These are phyloP conservation scores for Heterotilapia buettikoferi DNA, from an alignment of 2,113 vertebrate genomes.

Conservation along the genomic window DNA sequence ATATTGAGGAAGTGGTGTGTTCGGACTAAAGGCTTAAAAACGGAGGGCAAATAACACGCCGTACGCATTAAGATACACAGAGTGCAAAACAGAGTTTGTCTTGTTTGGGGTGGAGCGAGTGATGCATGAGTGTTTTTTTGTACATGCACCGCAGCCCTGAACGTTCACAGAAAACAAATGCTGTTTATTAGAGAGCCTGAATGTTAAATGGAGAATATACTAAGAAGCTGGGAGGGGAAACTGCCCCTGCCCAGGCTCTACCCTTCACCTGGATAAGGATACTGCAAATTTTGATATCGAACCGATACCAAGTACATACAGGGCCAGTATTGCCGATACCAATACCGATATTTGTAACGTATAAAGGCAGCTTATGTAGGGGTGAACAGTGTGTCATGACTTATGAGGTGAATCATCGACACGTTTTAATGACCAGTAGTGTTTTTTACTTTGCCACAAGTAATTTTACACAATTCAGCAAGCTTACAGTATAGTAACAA, in stretches of 20 bases:
- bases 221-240: background rate
- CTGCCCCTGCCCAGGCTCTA: background rate
- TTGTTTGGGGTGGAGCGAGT: conserved; percentile 12
- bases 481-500: background rate
- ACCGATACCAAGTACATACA: background rate
- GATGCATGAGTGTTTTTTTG: background rate
- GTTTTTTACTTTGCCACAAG: background rate
- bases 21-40: background rate
- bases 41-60: background rate
- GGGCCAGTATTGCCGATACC: background rate
- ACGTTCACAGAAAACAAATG: background rate
- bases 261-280: background rate
- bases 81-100: background rate
- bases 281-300: background rate
- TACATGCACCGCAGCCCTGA: background rate
- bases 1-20: conserved; percentile 15
- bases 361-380: background rate
- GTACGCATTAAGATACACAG: background rate
- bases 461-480: background rate
- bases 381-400: background rate
- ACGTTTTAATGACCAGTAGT: background rate
- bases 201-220: background rate
- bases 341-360: background rate
- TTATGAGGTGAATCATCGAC: background rate
- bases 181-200: background rate